Evolutionary conservation across 2,888 invertebrate species (phyloP).

Genomic region (Drosophila fulvimacula): DNA sequence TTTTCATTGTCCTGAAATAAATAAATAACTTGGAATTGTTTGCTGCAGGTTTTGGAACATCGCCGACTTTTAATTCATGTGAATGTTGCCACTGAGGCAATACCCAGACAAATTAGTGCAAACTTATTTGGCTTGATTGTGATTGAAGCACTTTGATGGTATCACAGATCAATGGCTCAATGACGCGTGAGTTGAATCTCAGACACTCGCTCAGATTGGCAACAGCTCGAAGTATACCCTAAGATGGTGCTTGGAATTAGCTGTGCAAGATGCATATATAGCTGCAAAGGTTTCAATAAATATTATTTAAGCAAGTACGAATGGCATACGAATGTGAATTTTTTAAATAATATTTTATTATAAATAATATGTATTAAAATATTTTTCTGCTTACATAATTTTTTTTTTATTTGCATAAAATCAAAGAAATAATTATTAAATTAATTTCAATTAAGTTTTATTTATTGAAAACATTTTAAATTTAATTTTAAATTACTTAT

Average conservation of each 20-base stretch:
- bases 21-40: slow-evolving; percentile 66
- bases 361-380: background rate
- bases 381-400: too few relatives aligned
- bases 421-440: too few relatives aligned
- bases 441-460: too few relatives aligned
- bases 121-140: slow-evolving; percentile 48
- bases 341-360: background rate
- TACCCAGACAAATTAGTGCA: slow-evolving; percentile 59
- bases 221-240: slow-evolving; percentile 9
- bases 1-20: slow-evolving; percentile 24
- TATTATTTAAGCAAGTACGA: too few relatives aligned
- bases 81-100: slow-evolving; percentile 33
- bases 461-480: too few relatives aligned
- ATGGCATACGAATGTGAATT: background rate
- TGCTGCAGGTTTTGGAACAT: slow-evolving; percentile 16
- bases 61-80: slow-evolving; percentile 52
- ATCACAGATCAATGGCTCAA: slow-evolving; percentile 43
- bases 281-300: background rate
- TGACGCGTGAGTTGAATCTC: slow-evolving; percentile 55
- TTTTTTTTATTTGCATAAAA: too few relatives aligned
- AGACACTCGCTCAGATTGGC: slow-evolving; percentile 8
- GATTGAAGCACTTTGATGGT: slow-evolving; percentile 52
- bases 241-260: background rate
- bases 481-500: too few relatives aligned
- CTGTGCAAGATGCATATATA: background rate